Conservation (phyloP, 1,140 invertebrate species). For the Neodiprion virginianus region DNA sequence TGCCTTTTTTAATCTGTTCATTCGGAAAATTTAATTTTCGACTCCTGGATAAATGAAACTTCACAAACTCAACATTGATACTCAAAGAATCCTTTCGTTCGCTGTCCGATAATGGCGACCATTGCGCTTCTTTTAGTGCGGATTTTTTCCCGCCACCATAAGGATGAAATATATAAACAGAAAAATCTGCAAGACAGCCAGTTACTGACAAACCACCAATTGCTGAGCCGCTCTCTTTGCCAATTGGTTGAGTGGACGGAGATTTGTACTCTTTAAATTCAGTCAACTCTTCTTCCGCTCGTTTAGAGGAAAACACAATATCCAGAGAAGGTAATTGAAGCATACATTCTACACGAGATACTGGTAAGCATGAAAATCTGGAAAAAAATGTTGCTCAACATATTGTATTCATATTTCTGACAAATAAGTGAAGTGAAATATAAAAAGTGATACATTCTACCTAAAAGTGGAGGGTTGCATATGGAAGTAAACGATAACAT, state of each 20-base stretch:
- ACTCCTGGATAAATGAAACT: constrained; percentile 91
- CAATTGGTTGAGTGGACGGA: constrained; percentile 34
- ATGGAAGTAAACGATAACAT: constrained; percentile 98
- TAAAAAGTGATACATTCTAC: constrained; percentile 27
- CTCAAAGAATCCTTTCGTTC: constrained; percentile 95
- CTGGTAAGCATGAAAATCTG: constrained; percentile 93
- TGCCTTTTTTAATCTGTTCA: constrained; percentile 55
- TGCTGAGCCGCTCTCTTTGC: constrained; percentile 66
- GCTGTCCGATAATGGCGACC: constrained; percentile 85
- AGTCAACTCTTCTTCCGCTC: constrained; percentile 77
- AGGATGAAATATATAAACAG: constrained; percentile 97
- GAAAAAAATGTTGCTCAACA: constrained; percentile 41
- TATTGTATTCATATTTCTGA: constrained; percentile 10
- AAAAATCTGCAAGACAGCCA: constrained; percentile 94
- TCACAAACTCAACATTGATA: constrained; percentile 97
- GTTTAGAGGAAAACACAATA: constrained; percentile 90
- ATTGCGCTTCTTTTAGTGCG: constrained; percentile 81
- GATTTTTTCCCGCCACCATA: constrained; percentile 90
- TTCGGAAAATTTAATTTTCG: constrained; percentile 82
- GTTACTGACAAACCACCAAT: constrained; percentile 92
- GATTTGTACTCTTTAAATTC: constrained; percentile 68
- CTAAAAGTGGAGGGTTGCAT: constrained; percentile 95
- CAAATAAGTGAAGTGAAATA: neutral
- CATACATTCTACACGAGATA: constrained; percentile 95
- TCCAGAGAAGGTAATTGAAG: constrained; percentile 94